Evolutionary conservation across 1,140 invertebrate genomes (phyloP).

Genomic region (Proales similis): DNA sequence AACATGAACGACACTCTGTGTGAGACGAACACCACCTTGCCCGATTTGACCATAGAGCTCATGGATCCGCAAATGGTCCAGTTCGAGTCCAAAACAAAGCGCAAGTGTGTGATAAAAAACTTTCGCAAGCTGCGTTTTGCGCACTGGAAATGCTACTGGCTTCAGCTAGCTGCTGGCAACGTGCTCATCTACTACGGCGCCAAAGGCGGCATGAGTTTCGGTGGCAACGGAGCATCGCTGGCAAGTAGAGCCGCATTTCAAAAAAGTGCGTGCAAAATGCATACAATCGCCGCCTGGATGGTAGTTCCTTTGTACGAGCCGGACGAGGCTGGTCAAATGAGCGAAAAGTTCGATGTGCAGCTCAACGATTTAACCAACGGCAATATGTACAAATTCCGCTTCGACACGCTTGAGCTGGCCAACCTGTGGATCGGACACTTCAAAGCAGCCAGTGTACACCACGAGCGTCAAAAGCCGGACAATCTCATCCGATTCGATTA

Average conservation of each 20-base stretch:
- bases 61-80: neutral
- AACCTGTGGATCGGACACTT: constrained; percentile 30
- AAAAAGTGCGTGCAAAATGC: constrained; percentile 37
- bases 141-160: constrained; percentile 36
- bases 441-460: constrained; percentile 12
- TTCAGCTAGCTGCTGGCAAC: constrained; percentile 21
- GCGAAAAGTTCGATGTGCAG: constrained; percentile 25
- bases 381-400: constrained; percentile 26
- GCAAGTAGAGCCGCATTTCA: constrained; percentile 5
- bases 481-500: constrained; percentile 35
- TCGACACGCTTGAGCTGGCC: constrained; percentile 6
- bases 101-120: constrained; percentile 35
- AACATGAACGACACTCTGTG: too few species aligned
- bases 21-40: too few species aligned
- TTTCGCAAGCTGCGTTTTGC: constrained; percentile 19
- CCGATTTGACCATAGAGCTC: neutral
- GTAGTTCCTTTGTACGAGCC: constrained; percentile 12
- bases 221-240: neutral
- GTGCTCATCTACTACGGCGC: constrained; percentile 27
- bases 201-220: constrained; percentile 5
- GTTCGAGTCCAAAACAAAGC: constrained; percentile 7
- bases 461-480: constrained; percentile 37
- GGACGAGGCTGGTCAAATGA: neutral
- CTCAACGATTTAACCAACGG: constrained; percentile 29
- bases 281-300: constrained; percentile 29